These are phyloP conservation scores for Cichlasoma orientale DNA, from an alignment of 2,797 vertebrate species.

Conservation along the genomic window DNA sequence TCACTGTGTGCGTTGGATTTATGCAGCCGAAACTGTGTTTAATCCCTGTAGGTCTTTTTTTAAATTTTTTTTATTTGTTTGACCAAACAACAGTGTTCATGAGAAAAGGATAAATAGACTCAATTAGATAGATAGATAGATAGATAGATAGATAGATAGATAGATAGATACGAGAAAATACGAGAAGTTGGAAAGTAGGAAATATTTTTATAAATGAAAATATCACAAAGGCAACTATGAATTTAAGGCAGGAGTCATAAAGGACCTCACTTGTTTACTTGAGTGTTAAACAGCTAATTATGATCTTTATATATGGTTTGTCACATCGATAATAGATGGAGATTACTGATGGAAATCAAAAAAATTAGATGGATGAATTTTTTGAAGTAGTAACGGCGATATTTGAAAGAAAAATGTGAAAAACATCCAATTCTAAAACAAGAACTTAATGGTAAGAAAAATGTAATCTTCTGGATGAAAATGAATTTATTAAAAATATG, in stretches of 20 bases:
- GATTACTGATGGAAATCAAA: not conserved
- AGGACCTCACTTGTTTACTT: not conserved
- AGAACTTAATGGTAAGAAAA: too few species aligned
- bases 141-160: too few species aligned
- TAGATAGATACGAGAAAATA: not conserved
- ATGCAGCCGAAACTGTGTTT: fast-evolving
- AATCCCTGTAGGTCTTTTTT: not conserved
- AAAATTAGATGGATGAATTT: too few species aligned
- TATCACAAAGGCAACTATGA: not conserved
- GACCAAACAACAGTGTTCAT: fast-evolving
- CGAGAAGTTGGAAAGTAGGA: not conserved
- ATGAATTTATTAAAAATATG: not conserved
- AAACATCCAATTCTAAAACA: too few species aligned
- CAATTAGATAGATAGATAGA: too few species aligned
- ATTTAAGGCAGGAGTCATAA: not conserved
- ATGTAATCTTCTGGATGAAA: too few species aligned
- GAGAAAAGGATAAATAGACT: not conserved
- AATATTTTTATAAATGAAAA: not conserved
- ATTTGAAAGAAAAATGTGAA: too few species aligned
- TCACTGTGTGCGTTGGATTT: not conserved
- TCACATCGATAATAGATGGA: not conserved
- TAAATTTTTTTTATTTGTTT: not conserved
- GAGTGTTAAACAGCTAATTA: not conserved
- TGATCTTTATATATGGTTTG: not conserved
- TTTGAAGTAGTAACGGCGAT: too few species aligned